A percentile compares a stretch with the other conserved stretches of the same genome.
Evolutionary conservation across 2,888 invertebrate species (phyloP).

Genomic region (Alviniconcha strummeri): DNA sequence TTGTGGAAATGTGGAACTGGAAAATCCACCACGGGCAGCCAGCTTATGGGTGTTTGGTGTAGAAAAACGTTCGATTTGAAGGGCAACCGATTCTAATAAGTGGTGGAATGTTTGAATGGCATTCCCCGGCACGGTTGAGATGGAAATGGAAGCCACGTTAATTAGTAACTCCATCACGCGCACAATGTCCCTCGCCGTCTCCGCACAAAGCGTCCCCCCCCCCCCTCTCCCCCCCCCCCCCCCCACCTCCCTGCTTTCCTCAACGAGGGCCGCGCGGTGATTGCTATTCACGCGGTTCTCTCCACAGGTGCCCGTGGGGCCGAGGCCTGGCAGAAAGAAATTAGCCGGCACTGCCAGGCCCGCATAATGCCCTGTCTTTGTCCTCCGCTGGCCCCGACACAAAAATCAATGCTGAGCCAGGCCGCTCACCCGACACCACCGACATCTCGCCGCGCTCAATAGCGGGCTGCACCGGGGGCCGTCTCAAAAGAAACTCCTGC

Average conservation of each 20-base stretch:
- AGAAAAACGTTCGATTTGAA: too few relatives aligned
- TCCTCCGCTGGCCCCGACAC: slow-evolving; percentile 29
- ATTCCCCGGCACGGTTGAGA: too few relatives aligned
- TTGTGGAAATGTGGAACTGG: too few relatives aligned
- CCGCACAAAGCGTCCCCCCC: too few relatives aligned
- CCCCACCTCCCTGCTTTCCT: too few relatives aligned
- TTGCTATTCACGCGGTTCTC: background rate
- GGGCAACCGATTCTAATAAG: too few relatives aligned
- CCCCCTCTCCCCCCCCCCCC: background rate
- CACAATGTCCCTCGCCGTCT: too few relatives aligned
- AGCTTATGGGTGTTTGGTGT: too few relatives aligned
- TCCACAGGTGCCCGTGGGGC: slow-evolving; percentile 26
- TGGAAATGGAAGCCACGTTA: background rate
- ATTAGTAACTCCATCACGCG: too few relatives aligned
- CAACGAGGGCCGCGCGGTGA: background rate
- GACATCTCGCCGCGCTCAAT: background rate
- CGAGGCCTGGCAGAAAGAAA: background rate
- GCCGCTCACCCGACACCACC: background rate
- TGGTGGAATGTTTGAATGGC: too few relatives aligned
- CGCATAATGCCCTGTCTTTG: slow-evolving; percentile 29
- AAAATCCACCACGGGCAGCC: too few relatives aligned
- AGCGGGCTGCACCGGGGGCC: background rate
- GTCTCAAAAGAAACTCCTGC: background rate
- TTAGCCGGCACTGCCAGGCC: slow-evolving; percentile 22
- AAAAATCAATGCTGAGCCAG: slow-evolving; percentile 30